These are phyloP conservation scores for Drosophila acutilabella DNA, from an alignment of 2,888 invertebrate species.

Conservation along the genomic window DNA sequence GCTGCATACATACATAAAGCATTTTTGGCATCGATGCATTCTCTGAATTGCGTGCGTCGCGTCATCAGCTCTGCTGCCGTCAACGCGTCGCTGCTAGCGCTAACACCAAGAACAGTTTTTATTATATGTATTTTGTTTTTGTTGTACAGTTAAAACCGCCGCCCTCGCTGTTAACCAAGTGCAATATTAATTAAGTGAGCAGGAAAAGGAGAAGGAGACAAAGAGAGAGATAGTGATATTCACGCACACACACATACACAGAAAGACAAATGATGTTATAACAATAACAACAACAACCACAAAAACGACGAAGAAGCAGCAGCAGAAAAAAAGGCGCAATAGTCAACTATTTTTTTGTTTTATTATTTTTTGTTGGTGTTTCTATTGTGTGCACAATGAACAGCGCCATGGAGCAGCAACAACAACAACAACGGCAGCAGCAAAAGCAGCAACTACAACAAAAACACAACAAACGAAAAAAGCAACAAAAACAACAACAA, in stretches of 20 bases:
- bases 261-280: conserved; percentile 50
- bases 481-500: conserved; percentile 33
- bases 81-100: neutral
- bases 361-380: conserved; percentile 11
- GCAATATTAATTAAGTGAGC: conserved; percentile 34
- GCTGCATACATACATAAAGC: conserved; percentile 31
- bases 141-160: neutral
- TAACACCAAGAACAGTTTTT: conserved; percentile 5
- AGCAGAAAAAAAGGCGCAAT: conserved; percentile 19
- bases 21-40: conserved; percentile 50
- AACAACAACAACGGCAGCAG: conserved; percentile 10
- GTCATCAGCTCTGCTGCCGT: conserved; percentile 25
- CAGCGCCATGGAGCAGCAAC: conserved; percentile 49
- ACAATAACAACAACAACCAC: conserved; percentile 20
- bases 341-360: conserved; percentile 22
- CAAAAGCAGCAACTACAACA: conserved; percentile 25
- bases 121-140: conserved; percentile 15
- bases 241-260: conserved; percentile 14
- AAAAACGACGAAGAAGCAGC: conserved; percentile 3
- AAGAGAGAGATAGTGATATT: conserved; percentile 14
- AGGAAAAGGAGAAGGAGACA: neutral
- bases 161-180: conserved; percentile 28
- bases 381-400: conserved; percentile 44
- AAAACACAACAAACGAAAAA: conserved; percentile 37
- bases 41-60: conserved; percentile 45